Evolutionary conservation across 2,113 vertebrate genomes (phyloP).

Genomic region (Camelus dromedarius): DNA sequence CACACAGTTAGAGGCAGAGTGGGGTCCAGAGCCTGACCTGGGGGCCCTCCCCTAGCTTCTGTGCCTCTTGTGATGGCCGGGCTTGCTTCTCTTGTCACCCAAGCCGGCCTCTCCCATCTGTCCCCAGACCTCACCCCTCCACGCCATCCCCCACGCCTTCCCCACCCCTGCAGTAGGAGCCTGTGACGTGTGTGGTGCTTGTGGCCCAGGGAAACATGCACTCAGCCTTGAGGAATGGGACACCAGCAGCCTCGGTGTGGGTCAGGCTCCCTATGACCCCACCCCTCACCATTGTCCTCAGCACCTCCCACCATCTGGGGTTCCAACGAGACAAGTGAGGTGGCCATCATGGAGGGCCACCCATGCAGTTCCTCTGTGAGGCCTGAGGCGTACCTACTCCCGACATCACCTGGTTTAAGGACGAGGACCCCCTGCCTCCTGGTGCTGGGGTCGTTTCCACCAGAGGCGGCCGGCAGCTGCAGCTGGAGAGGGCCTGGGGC

Average conservation of each 20-base stretch:
- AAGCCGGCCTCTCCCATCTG: neutral
- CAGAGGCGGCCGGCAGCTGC: conserved; percentile 87
- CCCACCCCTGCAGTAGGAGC: neutral
- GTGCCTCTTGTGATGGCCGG: no score
- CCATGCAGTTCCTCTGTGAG: conserved; percentile 88
- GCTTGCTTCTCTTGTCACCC: neutral
- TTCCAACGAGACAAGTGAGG: conserved; percentile 86
- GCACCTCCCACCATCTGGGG: conserved; percentile 90
- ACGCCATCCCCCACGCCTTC: neutral
- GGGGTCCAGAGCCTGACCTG: neutral
- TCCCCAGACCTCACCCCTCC: neutral
- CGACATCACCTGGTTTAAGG: conserved; percentile 92
- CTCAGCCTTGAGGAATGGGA: neutral
- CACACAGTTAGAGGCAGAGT: neutral
- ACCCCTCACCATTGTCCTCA: conserved; percentile 33
- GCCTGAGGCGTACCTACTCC: conserved; percentile 89
- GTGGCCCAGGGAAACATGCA: neutral
- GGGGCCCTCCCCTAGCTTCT: accelerated
- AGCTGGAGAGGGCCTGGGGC: conserved; percentile 83
- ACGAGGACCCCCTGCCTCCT: conserved; percentile 87
- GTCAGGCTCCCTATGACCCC: neutral
- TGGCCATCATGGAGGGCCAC: conserved; percentile 89
- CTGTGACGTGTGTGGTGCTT: neutral
- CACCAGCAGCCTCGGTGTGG: accelerated
- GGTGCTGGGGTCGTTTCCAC: conserved; percentile 85